A percentile compares a stretch with the other conserved stretches of the same genome.
These are phyloP conservation scores for Falco berigora DNA, from an alignment of 2,797 vertebrate genomes.

Conservation along the genomic window DNA sequence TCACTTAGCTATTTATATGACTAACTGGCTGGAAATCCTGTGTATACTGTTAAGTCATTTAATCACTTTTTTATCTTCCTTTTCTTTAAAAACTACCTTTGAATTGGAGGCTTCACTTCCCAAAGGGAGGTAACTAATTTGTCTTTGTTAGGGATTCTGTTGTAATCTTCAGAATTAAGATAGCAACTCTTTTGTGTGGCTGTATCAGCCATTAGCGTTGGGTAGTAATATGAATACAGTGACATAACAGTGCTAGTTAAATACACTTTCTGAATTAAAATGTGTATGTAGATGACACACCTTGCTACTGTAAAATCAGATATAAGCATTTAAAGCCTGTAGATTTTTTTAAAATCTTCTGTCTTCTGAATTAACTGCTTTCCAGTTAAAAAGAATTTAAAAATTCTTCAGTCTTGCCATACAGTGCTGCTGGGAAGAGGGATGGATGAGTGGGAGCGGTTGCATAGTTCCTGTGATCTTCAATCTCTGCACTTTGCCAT, in stretches of 20 bases:
- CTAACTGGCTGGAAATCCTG: background rate
- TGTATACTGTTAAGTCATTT: background rate
- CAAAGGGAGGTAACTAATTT: background rate
- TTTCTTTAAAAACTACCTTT: background rate
- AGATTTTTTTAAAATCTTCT: background rate
- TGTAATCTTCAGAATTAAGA: background rate
- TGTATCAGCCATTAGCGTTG: rapidly evolving
- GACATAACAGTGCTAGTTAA: background rate
- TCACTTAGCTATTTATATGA: background rate
- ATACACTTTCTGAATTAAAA: background rate
- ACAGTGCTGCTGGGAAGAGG: background rate
- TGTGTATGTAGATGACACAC: background rate
- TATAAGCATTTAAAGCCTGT: background rate
- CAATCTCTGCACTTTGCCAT: background rate
- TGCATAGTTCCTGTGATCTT: background rate
- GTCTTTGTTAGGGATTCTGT: background rate
- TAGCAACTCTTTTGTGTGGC: background rate
- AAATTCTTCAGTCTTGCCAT: background rate
- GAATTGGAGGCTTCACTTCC: background rate
- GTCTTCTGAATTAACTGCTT: background rate
- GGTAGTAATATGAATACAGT: rapidly evolving
- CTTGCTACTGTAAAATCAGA: background rate
- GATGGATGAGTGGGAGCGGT: background rate
- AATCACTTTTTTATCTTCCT: background rate
- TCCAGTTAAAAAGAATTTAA: background rate